Evolutionary conservation across 2,113 vertebrate species (phyloP).

Genomic region (Alaudala cheleensis): DNA sequence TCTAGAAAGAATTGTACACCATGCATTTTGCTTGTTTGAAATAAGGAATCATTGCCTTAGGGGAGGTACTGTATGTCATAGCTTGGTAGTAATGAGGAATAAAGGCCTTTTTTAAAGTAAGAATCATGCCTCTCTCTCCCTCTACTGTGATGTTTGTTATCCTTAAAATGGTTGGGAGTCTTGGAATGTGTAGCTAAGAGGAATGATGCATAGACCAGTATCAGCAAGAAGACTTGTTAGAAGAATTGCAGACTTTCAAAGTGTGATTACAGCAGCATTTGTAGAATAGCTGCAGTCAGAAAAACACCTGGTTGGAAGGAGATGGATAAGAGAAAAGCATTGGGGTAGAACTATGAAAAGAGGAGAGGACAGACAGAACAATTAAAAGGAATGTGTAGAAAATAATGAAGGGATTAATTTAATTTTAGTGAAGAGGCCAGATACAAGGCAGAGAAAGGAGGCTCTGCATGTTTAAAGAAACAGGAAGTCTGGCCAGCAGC

Average conservation of each 20-base stretch:
- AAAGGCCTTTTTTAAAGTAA: background rate
- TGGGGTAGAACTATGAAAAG: background rate
- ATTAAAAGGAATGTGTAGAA: background rate
- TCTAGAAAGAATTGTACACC: background rate
- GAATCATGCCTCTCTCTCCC: background rate
- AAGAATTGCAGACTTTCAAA: background rate
- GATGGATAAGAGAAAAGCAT: background rate
- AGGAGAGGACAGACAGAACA: background rate
- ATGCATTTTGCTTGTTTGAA: background rate
- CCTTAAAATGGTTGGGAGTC: background rate
- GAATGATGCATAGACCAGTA: background rate
- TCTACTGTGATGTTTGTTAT: rapidly evolving
- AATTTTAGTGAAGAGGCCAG: background rate
- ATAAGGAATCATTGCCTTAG: background rate
- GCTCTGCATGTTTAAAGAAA: background rate
- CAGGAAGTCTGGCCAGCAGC: background rate
- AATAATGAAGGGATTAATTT: background rate
- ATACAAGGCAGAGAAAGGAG: background rate
- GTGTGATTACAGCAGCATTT: background rate
- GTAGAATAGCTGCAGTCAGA: background rate
- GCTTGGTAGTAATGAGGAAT: background rate
- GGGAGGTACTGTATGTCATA: background rate
- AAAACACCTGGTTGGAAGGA: background rate
- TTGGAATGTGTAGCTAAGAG: background rate
- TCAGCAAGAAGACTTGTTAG: background rate